phyloP scores from a whole-genome alignment of 2,888 invertebrate genomes.

The Omphaloscelis lunosa region DNA sequence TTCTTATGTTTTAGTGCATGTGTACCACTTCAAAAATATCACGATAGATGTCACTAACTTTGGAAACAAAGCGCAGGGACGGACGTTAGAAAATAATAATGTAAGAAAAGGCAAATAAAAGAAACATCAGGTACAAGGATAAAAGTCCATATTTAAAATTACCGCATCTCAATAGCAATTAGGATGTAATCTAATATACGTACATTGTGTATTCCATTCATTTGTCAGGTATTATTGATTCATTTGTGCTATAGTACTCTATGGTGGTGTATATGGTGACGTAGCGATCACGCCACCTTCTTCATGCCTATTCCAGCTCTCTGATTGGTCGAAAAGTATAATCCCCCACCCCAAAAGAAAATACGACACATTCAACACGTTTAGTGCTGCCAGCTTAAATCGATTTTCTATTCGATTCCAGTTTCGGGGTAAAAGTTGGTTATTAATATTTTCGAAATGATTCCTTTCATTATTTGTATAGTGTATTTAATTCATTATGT shows the following conservation, averaged over 20 bases:
- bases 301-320: slow-evolving; percentile 76
- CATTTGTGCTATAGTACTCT: slow-evolving; percentile 49
- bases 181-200: neutral
- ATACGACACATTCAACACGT: slow-evolving; percentile 84
- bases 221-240: slow-evolving; percentile 67
- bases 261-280: slow-evolving; percentile 77
- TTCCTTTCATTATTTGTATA: neutral
- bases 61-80: neutral
- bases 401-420: slow-evolving; percentile 51
- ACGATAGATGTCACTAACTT: slow-evolving; percentile 51
- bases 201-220: slow-evolving; percentile 35
- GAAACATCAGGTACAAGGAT: neutral
- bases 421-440: neutral
- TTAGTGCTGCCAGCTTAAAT: slow-evolving; percentile 72
- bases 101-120: slow-evolving; percentile 10
- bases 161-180: slow-evolving; percentile 15
- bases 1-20: neutral
- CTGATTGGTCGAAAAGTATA: slow-evolving; percentile 79
- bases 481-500: rapidly evolving
- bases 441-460: neutral
- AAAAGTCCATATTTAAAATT: neutral
- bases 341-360: slow-evolving; percentile 79
- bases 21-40: slow-evolving; percentile 16
- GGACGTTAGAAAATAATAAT: neutral
- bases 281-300: slow-evolving; percentile 90